Percentiles rank a stretch among this genome's conserved stretches.
Conservation (phyloP, 2,113 vertebrate species). For the Narcine bancroftii region DNA sequence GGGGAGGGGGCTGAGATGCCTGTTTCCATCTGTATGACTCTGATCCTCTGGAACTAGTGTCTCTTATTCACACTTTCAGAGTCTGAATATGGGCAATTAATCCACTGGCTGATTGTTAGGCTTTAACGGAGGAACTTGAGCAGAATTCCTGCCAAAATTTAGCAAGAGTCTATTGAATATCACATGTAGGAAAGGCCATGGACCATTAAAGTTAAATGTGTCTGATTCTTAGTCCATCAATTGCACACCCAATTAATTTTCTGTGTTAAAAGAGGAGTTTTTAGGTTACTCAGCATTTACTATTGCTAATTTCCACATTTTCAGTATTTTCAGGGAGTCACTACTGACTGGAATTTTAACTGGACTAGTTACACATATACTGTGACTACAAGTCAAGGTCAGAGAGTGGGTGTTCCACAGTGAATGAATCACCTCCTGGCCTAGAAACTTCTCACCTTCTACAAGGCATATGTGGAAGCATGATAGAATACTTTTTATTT, state of each 20-base stretch:
- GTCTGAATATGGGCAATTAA: not conserved
- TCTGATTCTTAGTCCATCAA: not conserved
- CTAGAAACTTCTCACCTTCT: no score
- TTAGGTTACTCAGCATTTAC: not conserved
- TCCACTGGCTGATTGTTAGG: not conserved
- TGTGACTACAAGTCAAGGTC: no score
- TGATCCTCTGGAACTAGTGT: no score
- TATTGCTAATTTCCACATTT: not conserved
- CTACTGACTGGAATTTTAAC: no score
- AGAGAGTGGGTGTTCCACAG: no score
- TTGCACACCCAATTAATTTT: not conserved
- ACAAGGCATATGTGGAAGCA: no score
- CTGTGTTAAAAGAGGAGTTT: not conserved
- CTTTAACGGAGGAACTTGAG: not conserved
- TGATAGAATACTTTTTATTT: no score
- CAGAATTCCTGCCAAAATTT: not conserved
- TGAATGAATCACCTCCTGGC: no score
- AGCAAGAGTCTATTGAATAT: not conserved
- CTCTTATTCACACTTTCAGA: not conserved
- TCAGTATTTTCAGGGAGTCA: no score
- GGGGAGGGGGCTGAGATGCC: no score
- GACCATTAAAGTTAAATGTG: not conserved
- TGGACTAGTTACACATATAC: no score
- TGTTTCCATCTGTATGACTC: no score
- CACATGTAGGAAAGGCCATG: not conserved